Evolutionary conservation across 2,797 vertebrate genomes (phyloP).

Genomic region (Masticophis lateralis): DNA sequence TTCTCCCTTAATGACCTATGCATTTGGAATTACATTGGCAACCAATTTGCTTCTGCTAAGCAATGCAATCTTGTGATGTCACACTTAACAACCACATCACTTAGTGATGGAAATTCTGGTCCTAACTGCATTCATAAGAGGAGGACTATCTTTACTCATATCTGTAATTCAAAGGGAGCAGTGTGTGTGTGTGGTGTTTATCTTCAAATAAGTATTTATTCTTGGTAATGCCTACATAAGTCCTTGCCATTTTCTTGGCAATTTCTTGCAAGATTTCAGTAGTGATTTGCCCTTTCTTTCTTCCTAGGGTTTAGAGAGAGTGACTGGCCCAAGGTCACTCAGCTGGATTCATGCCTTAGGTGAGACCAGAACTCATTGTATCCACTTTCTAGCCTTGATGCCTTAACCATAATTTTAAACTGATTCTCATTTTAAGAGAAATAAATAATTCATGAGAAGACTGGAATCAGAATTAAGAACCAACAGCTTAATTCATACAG

Average conservation of each 20-base stretch:
- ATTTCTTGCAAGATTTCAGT: too few species aligned
- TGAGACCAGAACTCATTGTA: not conserved
- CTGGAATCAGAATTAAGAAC: constrained; percentile 40
- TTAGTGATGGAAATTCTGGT: too few species aligned
- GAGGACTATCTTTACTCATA: too few species aligned
- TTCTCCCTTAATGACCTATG: not conserved
- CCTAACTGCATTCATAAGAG: too few species aligned
- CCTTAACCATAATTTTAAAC: not conserved
- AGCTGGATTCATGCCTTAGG: not conserved
- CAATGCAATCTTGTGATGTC: too few species aligned
- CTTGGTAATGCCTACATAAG: not conserved
- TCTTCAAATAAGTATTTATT: not conserved
- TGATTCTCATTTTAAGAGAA: not conserved
- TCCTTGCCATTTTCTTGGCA: not conserved
- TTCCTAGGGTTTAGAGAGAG: constrained; percentile 13
- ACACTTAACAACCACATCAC: too few species aligned
- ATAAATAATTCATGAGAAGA: constrained; percentile 53
- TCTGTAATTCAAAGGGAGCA: too few species aligned
- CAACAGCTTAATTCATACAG: constrained; percentile 55
- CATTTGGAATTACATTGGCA: too few species aligned
- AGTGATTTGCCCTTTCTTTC: not conserved
- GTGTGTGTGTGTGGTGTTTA: too few species aligned
- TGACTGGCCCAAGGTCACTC: not conserved
- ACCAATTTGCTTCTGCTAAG: too few species aligned
- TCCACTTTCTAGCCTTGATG: not conserved